A percentile compares a stretch with the other conserved stretches of the same genome.
phyloP scores from a whole-genome alignment of 2,113 vertebrate species.

The Engraulis encrasicolus region DNA sequence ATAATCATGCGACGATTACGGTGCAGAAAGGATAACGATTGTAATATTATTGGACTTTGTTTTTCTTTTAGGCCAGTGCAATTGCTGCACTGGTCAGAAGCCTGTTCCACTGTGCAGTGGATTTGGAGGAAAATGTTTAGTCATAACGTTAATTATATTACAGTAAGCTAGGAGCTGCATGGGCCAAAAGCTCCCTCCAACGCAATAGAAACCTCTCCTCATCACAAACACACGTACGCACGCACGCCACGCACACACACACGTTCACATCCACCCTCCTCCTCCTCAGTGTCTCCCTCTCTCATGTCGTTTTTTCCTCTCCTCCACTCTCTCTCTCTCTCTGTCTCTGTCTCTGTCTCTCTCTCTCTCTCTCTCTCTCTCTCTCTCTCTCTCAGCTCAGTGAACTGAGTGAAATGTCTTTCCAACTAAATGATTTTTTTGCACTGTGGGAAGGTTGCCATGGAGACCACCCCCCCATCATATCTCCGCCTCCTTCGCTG shows the following conservation, averaged over 20 bases:
- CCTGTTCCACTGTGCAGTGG: not conserved
- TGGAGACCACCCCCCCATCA: conserved; percentile 67
- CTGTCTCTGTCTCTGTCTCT: conserved; percentile 48
- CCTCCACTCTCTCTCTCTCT: conserved; percentile 44
- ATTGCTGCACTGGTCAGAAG: not conserved
- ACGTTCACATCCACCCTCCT: conserved; percentile 32
- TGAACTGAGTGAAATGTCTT: conserved; percentile 79
- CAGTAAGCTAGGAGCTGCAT: conserved; percentile 54
- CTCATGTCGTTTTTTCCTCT: conserved; percentile 12
- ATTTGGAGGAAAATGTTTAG: conserved; percentile 40
- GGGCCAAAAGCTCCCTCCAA: conserved; percentile 48
- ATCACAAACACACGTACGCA: conserved; percentile 3
- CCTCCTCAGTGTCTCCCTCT: conserved; percentile 48
- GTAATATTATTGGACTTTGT: not conserved
- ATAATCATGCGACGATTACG: too few species aligned
- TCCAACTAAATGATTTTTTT: conserved; percentile 76
- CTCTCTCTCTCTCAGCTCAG: conserved; percentile 72
- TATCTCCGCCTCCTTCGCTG: conserved; percentile 43
- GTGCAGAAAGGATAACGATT: too few species aligned
- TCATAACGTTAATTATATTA: conserved; percentile 46
- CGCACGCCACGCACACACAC: conserved; percentile 31
- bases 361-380: conserved; percentile 47
- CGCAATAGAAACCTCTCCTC: conserved; percentile 39
- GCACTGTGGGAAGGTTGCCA: conserved; percentile 72
- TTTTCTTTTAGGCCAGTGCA: not conserved